These are phyloP conservation scores for Caenorhabditis sp. DNA, from an alignment of 2,888 invertebrate species.

Conservation along the genomic window DNA sequence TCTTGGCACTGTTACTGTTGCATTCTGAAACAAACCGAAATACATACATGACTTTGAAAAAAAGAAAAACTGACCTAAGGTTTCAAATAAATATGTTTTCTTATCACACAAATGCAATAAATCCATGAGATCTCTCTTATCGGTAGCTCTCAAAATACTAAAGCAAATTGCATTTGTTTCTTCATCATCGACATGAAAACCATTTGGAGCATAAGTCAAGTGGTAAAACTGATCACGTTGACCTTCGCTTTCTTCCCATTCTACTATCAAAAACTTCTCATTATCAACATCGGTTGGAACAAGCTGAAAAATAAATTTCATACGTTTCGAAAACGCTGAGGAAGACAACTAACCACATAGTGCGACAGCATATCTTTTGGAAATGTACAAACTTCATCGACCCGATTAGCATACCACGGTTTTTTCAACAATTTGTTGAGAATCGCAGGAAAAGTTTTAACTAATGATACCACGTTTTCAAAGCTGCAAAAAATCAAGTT, in stretches of 20 bases:
- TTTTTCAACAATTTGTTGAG: conserved; percentile 34
- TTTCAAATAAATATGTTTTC: conserved; percentile 30
- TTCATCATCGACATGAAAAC: neutral
- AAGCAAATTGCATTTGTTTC: conserved; percentile 6
- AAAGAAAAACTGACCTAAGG: conserved; percentile 7
- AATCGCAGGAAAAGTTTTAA: conserved; percentile 28
- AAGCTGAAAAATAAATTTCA: neutral
- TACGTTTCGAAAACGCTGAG: neutral
- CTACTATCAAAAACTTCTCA: conserved; percentile 27
- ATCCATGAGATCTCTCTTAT: conserved; percentile 33
- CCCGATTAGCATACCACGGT: conserved; percentile 34
- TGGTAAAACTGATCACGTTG: conserved; percentile 17
- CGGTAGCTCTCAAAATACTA: conserved; percentile 17
- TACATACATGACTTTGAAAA: neutral
- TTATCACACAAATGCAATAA: conserved; percentile 34
- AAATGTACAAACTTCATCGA: conserved; percentile 32
- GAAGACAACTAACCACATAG: conserved; percentile 8
- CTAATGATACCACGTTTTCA: conserved; percentile 34
- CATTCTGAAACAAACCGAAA: neutral
- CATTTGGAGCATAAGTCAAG: conserved; percentile 18
- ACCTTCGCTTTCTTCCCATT: neutral
- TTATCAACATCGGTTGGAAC: conserved; percentile 25
- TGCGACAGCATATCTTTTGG: conserved; percentile 21
- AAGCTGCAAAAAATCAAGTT: conserved; percentile 12
- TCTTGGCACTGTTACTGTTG: neutral